Conservation (phyloP, 2,113 vertebrate genomes). For the Sisor rabdophorus region DNA sequence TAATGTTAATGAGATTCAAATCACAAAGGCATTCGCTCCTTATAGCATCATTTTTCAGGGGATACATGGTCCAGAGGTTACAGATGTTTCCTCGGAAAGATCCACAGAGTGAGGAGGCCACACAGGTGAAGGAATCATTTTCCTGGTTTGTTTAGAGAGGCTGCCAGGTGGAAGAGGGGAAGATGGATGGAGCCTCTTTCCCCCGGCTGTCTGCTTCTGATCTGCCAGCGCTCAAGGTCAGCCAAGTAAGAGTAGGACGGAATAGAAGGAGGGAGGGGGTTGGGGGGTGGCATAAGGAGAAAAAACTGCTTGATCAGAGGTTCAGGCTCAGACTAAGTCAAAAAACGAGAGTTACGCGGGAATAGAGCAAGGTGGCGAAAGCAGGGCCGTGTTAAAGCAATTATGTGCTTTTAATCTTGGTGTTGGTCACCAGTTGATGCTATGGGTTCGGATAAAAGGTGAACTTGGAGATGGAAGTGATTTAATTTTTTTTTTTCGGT, state of each 20-base stretch:
- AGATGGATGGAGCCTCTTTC: slow-evolving; percentile 65
- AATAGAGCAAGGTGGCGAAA: background rate
- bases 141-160: slow-evolving; percentile 65
- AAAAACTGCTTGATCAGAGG: slow-evolving; percentile 36
- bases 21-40: background rate
- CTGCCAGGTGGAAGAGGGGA: slow-evolving; percentile 55
- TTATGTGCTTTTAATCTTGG: slow-evolving; percentile 35
- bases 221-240: slow-evolving; percentile 68
- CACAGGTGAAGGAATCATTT: slow-evolving; percentile 61
- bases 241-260: slow-evolving; percentile 50
- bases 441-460: slow-evolving; percentile 10
- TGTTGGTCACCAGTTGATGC: background rate
- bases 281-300: background rate
- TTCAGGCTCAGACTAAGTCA: background rate
- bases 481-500: background rate
- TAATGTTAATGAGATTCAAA: background rate
- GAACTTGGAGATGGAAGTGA: background rate
- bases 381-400: slow-evolving; percentile 15
- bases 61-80: slow-evolving; percentile 59
- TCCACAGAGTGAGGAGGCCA: slow-evolving; percentile 53
- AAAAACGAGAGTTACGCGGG: slow-evolving; percentile 1
- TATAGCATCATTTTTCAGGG: background rate
- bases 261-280: slow-evolving; percentile 45
- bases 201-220: slow-evolving; percentile 59
- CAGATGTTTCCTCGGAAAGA: slow-evolving; percentile 65